These are phyloP conservation scores for Platichthys stellatus DNA, from an alignment of 2,113 vertebrate species.

Conservation along the genomic window DNA sequence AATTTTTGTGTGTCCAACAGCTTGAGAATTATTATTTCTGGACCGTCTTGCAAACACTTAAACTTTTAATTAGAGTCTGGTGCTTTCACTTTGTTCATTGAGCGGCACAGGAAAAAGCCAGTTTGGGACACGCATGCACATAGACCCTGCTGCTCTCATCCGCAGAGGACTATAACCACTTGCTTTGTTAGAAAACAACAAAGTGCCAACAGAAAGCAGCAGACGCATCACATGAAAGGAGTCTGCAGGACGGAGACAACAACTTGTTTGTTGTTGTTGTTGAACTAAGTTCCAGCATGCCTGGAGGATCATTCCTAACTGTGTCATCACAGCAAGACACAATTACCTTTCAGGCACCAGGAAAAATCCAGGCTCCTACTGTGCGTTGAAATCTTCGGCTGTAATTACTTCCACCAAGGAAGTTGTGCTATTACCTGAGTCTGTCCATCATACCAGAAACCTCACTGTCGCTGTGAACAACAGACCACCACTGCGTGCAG, in stretches of 20 bases:
- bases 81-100: slow-evolving; percentile 49
- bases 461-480: too few relatives aligned
- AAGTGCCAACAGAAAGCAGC: slow-evolving; percentile 27
- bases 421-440: too few relatives aligned
- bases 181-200: background rate
- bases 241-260: slow-evolving; percentile 30
- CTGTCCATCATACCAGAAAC: too few relatives aligned
- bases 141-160: background rate
- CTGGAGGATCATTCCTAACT: slow-evolving; percentile 4
- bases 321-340: background rate
- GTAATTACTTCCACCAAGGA: background rate
- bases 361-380: background rate
- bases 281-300: slow-evolving; percentile 7
- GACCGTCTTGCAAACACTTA: slow-evolving; percentile 11
- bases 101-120: slow-evolving; percentile 15
- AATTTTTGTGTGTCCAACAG: background rate
- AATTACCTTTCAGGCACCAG: slow-evolving; percentile 17
- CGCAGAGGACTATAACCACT: slow-evolving; percentile 4
- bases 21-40: background rate
- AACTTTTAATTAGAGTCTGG: slow-evolving; percentile 62
- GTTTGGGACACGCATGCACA: background rate
- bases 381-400: background rate
- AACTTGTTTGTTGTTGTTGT: slow-evolving; percentile 54
- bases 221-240: slow-evolving; percentile 49
- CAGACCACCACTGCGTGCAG: too few relatives aligned